A percentile compares a stretch with the other conserved stretches of the same genome.
Evolutionary conservation across 2,888 invertebrate genomes (phyloP).

Genomic region (Lithosia quadra): DNA sequence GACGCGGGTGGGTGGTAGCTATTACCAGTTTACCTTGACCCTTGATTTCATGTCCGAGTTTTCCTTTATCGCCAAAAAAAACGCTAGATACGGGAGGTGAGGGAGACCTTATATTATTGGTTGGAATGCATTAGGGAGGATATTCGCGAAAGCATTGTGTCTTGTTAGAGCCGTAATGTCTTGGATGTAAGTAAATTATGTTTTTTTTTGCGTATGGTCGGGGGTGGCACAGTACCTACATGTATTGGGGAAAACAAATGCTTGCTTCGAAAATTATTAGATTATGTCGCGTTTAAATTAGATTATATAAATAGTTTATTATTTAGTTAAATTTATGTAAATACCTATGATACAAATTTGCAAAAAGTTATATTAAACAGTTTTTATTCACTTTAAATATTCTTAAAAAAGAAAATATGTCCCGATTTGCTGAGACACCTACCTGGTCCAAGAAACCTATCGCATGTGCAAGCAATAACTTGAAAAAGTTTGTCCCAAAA

Average conservation of each 20-base stretch:
- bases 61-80: slow-evolving; percentile 30
- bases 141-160: slow-evolving; percentile 82
- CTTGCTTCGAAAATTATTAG: background rate
- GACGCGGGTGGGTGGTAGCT: slow-evolving; percentile 71
- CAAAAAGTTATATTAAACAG: too few species aligned
- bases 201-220: slow-evolving; percentile 67
- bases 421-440: background rate
- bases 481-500: too few species aligned
- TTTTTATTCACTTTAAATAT: too few species aligned
- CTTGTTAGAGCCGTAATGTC: slow-evolving; percentile 84
- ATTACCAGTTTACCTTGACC: slow-evolving; percentile 63
- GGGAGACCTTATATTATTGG: slow-evolving; percentile 62
- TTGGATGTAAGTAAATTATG: slow-evolving; percentile 85
- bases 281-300: background rate
- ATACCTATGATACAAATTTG: too few species aligned
- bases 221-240: slow-evolving; percentile 47
- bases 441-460: background rate
- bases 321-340: too few species aligned
- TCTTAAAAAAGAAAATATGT: background rate
- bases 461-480: too few species aligned
- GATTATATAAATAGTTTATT: background rate
- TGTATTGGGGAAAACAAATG: slow-evolving; percentile 7
- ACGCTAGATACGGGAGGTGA: slow-evolving; percentile 31
- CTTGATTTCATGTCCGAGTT: slow-evolving; percentile 56
- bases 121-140: slow-evolving; percentile 65